Evolutionary conservation across 2,888 invertebrate species (phyloP).

Genomic region (Limenitis camilla): DNA sequence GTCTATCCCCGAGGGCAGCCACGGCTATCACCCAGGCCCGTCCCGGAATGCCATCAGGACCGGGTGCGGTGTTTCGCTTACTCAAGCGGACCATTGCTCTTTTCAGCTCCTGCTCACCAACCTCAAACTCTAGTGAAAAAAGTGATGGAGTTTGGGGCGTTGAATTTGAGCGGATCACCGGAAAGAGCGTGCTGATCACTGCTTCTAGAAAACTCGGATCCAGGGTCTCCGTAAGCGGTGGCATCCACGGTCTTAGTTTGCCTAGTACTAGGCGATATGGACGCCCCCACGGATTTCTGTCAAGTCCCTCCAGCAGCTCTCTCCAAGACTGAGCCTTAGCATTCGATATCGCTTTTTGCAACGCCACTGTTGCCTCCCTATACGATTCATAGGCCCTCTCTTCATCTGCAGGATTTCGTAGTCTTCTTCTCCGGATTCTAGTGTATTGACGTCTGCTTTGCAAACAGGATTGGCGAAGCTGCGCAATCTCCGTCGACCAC

Average conservation of each 20-base stretch:
- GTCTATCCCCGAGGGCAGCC: neutral
- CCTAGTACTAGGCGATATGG: constrained; percentile 16
- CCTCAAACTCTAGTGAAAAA: too few species aligned
- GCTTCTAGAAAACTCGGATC: neutral
- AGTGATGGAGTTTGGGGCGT: too few species aligned
- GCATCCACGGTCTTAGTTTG: constrained; percentile 18
- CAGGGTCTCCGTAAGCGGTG: constrained; percentile 18
- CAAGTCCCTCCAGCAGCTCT: constrained; percentile 9
- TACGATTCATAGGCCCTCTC: neutral
- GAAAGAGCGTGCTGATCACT: neutral
- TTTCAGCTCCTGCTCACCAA: neutral
- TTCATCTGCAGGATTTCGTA: neutral
- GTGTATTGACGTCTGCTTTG: constrained; percentile 10
- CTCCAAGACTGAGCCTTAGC: constrained; percentile 11
- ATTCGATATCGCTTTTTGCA: constrained; percentile 2
- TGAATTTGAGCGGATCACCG: too few species aligned
- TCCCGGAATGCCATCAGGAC: constrained; percentile 14
- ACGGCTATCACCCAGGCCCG: constrained; percentile 5
- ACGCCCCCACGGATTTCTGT: constrained; percentile 16
- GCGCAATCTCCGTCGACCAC: constrained; percentile 14
- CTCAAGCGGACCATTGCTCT: neutral
- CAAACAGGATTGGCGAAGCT: constrained; percentile 3
- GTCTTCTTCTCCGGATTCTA: constrained; percentile 2
- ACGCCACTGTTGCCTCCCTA: neutral
- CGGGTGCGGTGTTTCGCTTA: constrained; percentile 11